Percentiles rank a stretch among this genome's conserved stretches.
Evolutionary conservation across 2,113 vertebrate species (phyloP).

Genomic region (Aspiorhynchus laticeps): DNA sequence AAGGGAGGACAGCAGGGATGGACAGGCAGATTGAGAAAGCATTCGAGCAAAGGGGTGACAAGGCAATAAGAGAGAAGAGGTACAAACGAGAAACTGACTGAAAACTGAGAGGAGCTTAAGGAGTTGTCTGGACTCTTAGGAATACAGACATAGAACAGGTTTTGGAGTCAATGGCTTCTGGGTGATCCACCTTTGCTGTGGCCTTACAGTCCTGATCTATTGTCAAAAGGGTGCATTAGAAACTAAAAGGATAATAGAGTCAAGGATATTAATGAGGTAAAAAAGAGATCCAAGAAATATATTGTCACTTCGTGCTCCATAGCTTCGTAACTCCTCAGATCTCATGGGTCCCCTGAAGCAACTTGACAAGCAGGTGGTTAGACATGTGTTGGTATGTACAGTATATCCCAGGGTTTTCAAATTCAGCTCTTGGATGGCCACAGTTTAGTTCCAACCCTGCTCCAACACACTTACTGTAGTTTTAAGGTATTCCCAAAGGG

Average conservation of each 20-base stretch:
- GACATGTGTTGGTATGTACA: too few species aligned
- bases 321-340: neutral
- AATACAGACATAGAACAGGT: neutral
- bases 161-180: constrained; percentile 35
- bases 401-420: neutral
- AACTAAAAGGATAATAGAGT: neutral
- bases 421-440: neutral
- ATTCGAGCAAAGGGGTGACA: neutral
- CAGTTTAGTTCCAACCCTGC: neutral
- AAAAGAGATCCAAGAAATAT: neutral
- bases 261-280: constrained; percentile 16
- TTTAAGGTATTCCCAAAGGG: neutral
- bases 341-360: neutral
- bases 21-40: constrained; percentile 24
- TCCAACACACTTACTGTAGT: neutral
- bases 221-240: constrained; percentile 50
- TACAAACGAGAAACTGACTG: neutral
- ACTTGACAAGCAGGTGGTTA: neutral
- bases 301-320: neutral
- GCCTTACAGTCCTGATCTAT: constrained; percentile 12
- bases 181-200: constrained; percentile 41
- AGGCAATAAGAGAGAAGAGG: neutral
- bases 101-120: constrained; percentile 40
- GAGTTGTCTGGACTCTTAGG: neutral
- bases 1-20: constrained; percentile 21